Conservation (phyloP, 2,113 vertebrate genomes). For the Catharus fuscescens region DNA sequence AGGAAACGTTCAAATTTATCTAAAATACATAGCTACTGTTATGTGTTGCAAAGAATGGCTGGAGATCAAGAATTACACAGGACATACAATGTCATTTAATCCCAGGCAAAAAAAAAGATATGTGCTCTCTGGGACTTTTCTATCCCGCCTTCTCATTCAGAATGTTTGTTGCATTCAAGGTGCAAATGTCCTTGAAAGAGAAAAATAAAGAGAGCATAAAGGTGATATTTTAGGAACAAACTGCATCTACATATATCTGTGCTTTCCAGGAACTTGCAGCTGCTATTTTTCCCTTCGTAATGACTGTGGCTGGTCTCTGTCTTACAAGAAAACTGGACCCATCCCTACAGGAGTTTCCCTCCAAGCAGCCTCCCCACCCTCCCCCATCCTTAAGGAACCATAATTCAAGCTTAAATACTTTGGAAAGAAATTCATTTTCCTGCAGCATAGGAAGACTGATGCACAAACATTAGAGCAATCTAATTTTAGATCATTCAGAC, state of each 20-base stretch:
- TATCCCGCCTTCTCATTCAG: neutral
- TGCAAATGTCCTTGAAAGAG: neutral
- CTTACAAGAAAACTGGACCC: neutral
- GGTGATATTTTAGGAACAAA: neutral
- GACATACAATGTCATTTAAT: conserved; percentile 28
- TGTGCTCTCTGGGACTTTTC: neutral
- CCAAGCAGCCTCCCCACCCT: neutral
- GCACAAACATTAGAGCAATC: conserved; percentile 33
- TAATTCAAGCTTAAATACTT: conserved; percentile 48
- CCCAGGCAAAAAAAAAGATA: neutral
- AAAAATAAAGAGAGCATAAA: neutral
- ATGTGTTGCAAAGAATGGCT: neutral
- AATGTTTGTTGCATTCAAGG: neutral
- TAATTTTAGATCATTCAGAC: conserved; percentile 65
- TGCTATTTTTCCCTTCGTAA: neutral
- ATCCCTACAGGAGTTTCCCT: neutral
- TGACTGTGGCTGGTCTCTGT: neutral
- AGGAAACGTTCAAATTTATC: neutral
- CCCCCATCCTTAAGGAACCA: neutral
- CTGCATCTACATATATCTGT: rapidly evolving
- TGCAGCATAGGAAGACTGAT: conserved; percentile 26
- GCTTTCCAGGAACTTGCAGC: conserved; percentile 16
- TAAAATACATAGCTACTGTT: conserved; percentile 27
- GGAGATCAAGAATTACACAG: neutral
- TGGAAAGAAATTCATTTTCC: conserved; percentile 40